Base-by-base conservation (phyloP, 2,888 invertebrate species). In the Ormyrus rosae region DNA sequence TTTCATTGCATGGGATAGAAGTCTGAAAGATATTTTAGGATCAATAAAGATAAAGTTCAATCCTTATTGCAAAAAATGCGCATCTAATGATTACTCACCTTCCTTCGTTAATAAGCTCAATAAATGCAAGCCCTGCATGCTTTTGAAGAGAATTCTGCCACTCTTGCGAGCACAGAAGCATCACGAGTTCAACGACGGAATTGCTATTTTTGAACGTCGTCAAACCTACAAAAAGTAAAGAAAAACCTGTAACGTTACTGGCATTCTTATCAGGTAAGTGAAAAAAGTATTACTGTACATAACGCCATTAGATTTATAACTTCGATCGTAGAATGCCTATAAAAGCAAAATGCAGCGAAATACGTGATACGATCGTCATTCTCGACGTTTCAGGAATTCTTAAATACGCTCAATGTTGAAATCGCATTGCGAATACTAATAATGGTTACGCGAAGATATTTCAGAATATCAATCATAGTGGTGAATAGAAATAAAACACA, bases 141-240 rank as follows among this genome's bases (percentile, higher is more conserved):
- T 99, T 99, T 92, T 99, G 99, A 70, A 99, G 92, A 0, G 99
- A 99, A 92, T 99, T 99, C 92, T 99, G 99, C 99, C 99, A 99
- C 92, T 99, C 99, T 92, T 99, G 99, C 0, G 99, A 99, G 91
- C 99, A 99, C 77, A 99, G 93, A 88, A 99, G 91, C 99, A 99
- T 99, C 81, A 99, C 99, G 83, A 99, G 93, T 89, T 99, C 99
- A 58, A 99, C 99, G 0, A 99, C 99, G 0, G 98, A 99, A 69
- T 97, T 98, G 88, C 97, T 98, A 88, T 98, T 97, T 91, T 98
- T 98, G 91, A 99, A 97, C 0, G 99, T 99, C 84, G 97, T 98
- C 85, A 99, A 92, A 76, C 99, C 96, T 96, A 91, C 45, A 90
- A 87, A 79, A 83, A 77, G 34, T 34, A 34, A 77, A 80, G 83